These are phyloP conservation scores for Rhadinocentrus ornatus DNA, from an alignment of 2,797 vertebrate species.

Conservation along the genomic window DNA sequence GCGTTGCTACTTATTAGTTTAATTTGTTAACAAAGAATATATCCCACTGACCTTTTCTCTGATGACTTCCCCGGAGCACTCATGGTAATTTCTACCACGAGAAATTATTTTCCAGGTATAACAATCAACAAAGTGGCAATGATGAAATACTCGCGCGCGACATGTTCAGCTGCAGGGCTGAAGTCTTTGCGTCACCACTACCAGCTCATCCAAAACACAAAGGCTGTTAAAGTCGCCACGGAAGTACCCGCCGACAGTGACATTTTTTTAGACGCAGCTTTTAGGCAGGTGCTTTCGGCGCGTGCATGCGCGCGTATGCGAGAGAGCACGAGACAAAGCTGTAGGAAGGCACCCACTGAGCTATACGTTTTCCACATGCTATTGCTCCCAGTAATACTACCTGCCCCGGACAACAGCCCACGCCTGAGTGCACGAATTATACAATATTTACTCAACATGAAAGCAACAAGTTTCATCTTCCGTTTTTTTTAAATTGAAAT, in stretches of 20 bases:
- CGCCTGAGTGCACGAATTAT: no score
- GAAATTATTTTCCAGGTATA: slow-evolving; percentile 2
- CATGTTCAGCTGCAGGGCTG: background rate
- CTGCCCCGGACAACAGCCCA: background rate
- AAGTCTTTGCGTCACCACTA: background rate
- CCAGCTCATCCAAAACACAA: slow-evolving; percentile 34
- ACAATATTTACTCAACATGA: no score
- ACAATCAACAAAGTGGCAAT: slow-evolving; percentile 34
- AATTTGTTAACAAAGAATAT: background rate
- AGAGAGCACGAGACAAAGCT: slow-evolving; percentile 12
- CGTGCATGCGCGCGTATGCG: slow-evolving; percentile 1
- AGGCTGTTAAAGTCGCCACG: background rate
- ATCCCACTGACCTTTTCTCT: slow-evolving; percentile 67
- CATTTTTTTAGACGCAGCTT: slow-evolving; percentile 37
- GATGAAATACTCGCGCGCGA: slow-evolving; percentile 14
- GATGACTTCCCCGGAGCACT: slow-evolving; percentile 52
- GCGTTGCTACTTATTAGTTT: no score
- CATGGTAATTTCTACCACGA: slow-evolving; percentile 47
- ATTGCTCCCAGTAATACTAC: background rate
- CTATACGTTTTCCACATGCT: slow-evolving; percentile 38
- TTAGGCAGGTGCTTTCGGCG: slow-evolving; percentile 32
- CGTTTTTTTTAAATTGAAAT: no score
- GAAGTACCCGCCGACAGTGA: no score
- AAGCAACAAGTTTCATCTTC: no score
- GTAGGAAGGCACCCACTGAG: slow-evolving; percentile 41